Base-by-base conservation (phyloP, 2,113 vertebrate genomes). In the Thryonomys swinderianus region DNA sequence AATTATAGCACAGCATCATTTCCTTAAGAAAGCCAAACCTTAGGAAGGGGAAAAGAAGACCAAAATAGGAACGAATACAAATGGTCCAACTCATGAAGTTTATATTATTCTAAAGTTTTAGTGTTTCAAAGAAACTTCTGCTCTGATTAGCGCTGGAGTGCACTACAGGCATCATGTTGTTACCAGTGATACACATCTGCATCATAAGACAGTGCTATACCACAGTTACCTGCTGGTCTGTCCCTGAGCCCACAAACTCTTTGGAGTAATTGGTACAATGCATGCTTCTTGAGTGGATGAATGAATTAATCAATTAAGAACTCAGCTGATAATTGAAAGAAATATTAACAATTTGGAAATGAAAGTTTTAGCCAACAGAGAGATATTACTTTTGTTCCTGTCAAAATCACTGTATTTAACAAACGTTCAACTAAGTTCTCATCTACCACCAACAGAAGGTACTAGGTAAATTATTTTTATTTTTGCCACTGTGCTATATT, bases 391-490 rank as follows among this genome's bases (percentile, higher is more conserved):
- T 40, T 85, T 95, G 40, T 42, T 45, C 57, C 23, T 90, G 1
- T 90, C 79, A 7, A 0, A 82, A 94, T 92, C 87, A 87, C 48
- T 61, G 45, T 45, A 42, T 92, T 92, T 66, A 91, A 45, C 53
- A 85, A 81, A 71, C 34, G 85, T 86, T 51, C 10, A 90, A 88
- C 23, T 91, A 91, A 57, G 34, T 86, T 76, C 88, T 92, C 10
- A 55, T 7, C 34, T 30, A 80, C 57, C 62, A 92, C 62, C 9
- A 95, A 92, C 88, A 9, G n/a, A 88, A 90, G 32, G 10, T 53
- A 34, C 2, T 93, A 42, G 67, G 95, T 94, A 87, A 7, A 45
- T 51, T 62, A 97, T 78, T 93, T 53, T 21, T 90, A 92, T 95
- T 94, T 95, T 97, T 96, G 76, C 61, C 61, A 48, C 91, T 88